Evolutionary conservation across 2,113 vertebrate species (phyloP), one percentile per base, ranked within the genome.

Genomic region (Bos javanicus): DNA sequence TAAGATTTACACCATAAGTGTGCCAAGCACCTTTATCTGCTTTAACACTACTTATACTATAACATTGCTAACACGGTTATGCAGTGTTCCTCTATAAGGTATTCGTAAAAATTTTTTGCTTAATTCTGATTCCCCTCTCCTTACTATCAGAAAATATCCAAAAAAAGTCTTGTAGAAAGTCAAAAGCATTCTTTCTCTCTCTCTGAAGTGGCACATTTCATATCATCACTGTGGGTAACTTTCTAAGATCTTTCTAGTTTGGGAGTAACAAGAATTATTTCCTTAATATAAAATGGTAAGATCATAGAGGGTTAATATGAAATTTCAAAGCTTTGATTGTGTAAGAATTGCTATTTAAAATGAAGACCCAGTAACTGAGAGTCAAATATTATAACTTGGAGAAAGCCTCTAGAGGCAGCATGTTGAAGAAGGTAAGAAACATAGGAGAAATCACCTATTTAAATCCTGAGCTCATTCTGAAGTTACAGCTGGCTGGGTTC

Each of bases 201-300:
- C 14, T 91, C 36, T 86, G 8, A 85, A 67, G 19, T 25, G 94
- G 81, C 94, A 43, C 10, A 86, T 43, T 86, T 15, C 3, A 7
- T 67, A 56, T 80, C 80, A 90, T 60, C 3, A 76, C 19, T 3
- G 0, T 87, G 43, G 39, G 12, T 85, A 64, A 80, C 10, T 93
- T 96, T 67, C 30, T 3, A 88, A 93, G 39, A 59, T 52, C 28
- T 94, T 92, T 97, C 25, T 94, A n/a, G 9, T 59, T 94, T 91
- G 11, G 7, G 16, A 90, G 17, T 91, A 60, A 60, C 1, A 43
- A 1, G 9, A 62, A 83, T 93, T 52, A 88, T 87, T 89, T 57
- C 15, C 11, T 94, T 91, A 60, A 87, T 28, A n/a, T 60, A 91
- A 95, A 84, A 52, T 52, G 7, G 28, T 59, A 94, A 89, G 30